Base-by-base conservation (phyloP, 64 coral and sea anemone genomes). In the Porites australiensis region DNA sequence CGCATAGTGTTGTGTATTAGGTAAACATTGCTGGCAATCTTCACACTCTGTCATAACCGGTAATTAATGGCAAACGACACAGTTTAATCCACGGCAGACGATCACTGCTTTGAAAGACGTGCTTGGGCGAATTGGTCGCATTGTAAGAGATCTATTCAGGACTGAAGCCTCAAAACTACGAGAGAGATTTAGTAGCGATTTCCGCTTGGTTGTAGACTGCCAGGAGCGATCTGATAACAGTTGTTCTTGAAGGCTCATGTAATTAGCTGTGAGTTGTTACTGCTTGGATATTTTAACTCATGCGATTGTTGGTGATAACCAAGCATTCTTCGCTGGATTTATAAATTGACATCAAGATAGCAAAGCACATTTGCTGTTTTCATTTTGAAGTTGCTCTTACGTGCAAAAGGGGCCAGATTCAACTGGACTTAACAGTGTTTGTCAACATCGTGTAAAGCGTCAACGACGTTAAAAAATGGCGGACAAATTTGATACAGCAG, bases 11-110 rank as follows among this genome's bases (percentile, higher is more conserved):
- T 67, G 22, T 18, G 63, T 52, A 61, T 83, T 67, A 67, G 66
- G 81, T 83, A 83, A 83, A 83, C 58, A 83, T 83, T 83, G 45
- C 81, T 83, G 62, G 81, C 62, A 83, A 63, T 83, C 75, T 82
- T 68, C 81, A 83, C 46, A 57, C 43, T 18, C 55, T 3, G 81
- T 15, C 68, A 45, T 19, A 50, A 18, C 43, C 18, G 21, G 15
- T 51, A 66, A 83, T 83, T 44, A 45, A 13, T 83, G 80, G 64
- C 80, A 83, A 65, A 48, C 20, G 27, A 50, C 11, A 16, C 45
- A 37, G 18, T n/a, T 76, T 50, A 76, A 50, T 76, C 73, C 73
- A 49, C 19, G 50, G 46, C 15, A 76, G 73, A 76, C 73, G 16
- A 11, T 76, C 12, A 18, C 15, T 47, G 73, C 73, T 76, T 46